Conservation (phyloP, 1,140 invertebrate genomes). For the Tenebrio molitor region DNA sequence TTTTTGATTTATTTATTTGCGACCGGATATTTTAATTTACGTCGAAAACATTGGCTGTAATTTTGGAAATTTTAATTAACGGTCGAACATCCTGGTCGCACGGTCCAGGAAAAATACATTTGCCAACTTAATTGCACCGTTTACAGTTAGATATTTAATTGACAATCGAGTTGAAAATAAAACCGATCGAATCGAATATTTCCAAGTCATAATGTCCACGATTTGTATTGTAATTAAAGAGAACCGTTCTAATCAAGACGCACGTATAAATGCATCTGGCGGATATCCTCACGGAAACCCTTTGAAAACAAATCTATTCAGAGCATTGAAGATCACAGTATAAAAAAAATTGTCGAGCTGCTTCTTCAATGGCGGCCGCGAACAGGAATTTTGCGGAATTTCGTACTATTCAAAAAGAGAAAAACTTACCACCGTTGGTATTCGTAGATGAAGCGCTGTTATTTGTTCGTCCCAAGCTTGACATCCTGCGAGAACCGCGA, state of each 20-base stretch:
- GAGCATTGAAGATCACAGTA: slow-evolving; percentile 19
- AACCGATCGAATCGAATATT: slow-evolving; percentile 15
- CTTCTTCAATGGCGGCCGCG: background rate
- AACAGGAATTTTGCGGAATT: slow-evolving; percentile 5
- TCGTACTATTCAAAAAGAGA: background rate
- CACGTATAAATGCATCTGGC: slow-evolving; percentile 46
- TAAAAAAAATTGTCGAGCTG: background rate
- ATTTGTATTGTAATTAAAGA: slow-evolving; percentile 19
- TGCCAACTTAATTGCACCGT: slow-evolving; percentile 3
- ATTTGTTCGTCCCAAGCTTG: slow-evolving; percentile 19
- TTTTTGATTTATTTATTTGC: slow-evolving; percentile 20
- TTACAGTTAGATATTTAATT: slow-evolving; percentile 22
- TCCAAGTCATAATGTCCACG: slow-evolving; percentile 13
- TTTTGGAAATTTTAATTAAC: slow-evolving; percentile 37
- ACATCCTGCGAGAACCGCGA: slow-evolving; percentile 73
- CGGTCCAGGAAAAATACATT: slow-evolving; percentile 21
- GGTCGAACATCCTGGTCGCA: slow-evolving; percentile 23
- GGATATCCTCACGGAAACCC: slow-evolving; percentile 51
- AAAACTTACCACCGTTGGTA: slow-evolving; percentile 23
- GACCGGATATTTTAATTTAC: slow-evolving; percentile 32
- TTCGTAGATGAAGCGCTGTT: background rate
- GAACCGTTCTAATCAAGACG: slow-evolving; percentile 27
- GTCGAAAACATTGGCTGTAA: slow-evolving; percentile 22
- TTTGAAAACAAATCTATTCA: slow-evolving; percentile 46
- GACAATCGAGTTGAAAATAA: slow-evolving; percentile 9